phyloP scores from a whole-genome alignment of 1,140 invertebrate genomes.

The Hetaerina americana region DNA sequence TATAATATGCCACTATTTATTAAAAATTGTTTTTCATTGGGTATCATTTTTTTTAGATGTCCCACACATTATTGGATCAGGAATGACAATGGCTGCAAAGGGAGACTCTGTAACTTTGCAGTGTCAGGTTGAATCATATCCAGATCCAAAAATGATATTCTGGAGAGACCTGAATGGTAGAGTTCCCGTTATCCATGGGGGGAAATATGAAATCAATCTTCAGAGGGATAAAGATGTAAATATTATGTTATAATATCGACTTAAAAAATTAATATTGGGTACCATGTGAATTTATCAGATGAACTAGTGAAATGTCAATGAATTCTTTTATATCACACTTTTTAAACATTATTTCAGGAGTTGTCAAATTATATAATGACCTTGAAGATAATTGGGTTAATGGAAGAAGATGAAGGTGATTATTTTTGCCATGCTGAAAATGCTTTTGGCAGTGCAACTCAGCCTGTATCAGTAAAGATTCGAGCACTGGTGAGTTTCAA shows the following conservation, averaged over 20 bases:
- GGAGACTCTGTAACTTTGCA: constrained; percentile 58
- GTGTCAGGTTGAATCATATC: constrained; percentile 59
- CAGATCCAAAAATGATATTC: constrained; percentile 63
- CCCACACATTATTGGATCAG: constrained; percentile 56
- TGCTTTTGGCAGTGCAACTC: constrained; percentile 53
- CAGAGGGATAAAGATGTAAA: constrained; percentile 38
- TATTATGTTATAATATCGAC: constrained; percentile 8
- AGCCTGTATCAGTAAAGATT: constrained; percentile 55
- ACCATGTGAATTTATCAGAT: constrained; percentile 4
- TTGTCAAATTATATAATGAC: constrained; percentile 53
- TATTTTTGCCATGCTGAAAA: constrained; percentile 74
- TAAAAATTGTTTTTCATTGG: background rate
- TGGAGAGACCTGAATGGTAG: constrained; percentile 56
- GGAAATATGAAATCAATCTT: constrained; percentile 52
- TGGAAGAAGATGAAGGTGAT: constrained; percentile 53
- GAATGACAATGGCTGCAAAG: constrained; percentile 54
- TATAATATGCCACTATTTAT: background rate
- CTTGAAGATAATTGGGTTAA: constrained; percentile 53
- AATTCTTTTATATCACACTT: constrained; percentile 8
- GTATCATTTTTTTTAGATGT: constrained; percentile 37
- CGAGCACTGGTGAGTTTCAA: constrained; percentile 31
- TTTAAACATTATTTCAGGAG: too few species aligned
- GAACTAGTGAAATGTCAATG: constrained; percentile 3
- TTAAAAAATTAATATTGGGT: background rate
- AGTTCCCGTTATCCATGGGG: constrained; percentile 55